Evolutionary conservation across 2,797 vertebrate genomes (phyloP).

Genomic region (Philypnodon macrostomus): DNA sequence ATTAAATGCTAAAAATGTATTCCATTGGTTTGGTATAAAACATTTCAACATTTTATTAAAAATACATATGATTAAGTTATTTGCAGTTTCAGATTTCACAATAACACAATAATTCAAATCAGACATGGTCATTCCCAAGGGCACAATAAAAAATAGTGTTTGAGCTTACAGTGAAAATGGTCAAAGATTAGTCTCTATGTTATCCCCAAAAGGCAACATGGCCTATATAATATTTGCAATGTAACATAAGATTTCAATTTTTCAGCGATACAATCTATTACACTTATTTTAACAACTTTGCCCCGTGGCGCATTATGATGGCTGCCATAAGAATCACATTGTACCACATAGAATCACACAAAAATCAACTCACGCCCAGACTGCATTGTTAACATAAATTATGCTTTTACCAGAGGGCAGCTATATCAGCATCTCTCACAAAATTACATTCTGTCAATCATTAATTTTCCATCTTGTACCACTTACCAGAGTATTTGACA

Average conservation of each 20-base stretch:
- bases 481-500: too few species aligned
- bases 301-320: conserved; percentile 38
- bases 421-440: background rate
- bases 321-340: conserved; percentile 28
- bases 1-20: too few species aligned
- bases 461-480: background rate
- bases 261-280: conserved; percentile 45
- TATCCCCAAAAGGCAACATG: conserved; percentile 42
- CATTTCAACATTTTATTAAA: too few species aligned
- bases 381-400: conserved; percentile 28
- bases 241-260: conserved; percentile 56
- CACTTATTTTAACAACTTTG: conserved; percentile 29
- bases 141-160: conserved; percentile 10
- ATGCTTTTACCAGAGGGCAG: conserved; percentile 17
- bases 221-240: conserved; percentile 47
- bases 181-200: conserved; percentile 18
- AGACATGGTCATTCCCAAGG: conserved; percentile 13
- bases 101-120: background rate
- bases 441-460: background rate
- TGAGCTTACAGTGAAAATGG: conserved; percentile 1
- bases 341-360: conserved; percentile 22
- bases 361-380: conserved; percentile 6
- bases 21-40: too few species aligned
- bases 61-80: too few species aligned
- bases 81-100: background rate